A percentile compares a stretch with the other conserved stretches of the same genome.
Evolutionary conservation across 2,797 vertebrate species (phyloP).

Genomic region (Glossophaga mutica): DNA sequence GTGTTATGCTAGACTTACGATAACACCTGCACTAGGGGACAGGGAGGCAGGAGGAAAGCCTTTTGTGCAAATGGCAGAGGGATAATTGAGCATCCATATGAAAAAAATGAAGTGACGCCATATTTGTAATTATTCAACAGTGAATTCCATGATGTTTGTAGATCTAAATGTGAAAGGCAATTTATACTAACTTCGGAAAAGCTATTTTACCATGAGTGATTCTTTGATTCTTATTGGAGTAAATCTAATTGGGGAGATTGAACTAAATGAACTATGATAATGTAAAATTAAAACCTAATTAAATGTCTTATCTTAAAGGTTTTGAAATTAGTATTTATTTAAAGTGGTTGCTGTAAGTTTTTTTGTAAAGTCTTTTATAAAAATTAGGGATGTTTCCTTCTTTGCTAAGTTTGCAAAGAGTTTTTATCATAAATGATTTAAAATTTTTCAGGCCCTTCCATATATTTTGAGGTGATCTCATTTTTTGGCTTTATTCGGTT

Average conservation of each 20-base stretch:
- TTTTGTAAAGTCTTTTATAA: constrained; percentile 36
- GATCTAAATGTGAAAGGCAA: constrained; percentile 21
- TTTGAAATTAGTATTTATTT: constrained; percentile 54
- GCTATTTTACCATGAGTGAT: constrained; percentile 41
- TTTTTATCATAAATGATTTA: neutral
- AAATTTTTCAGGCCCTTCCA: neutral
- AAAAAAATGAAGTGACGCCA: neutral
- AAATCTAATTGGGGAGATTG: constrained; percentile 57
- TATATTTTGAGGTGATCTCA: neutral
- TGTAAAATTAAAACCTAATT: constrained; percentile 67
- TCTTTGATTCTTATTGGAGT: constrained; percentile 61
- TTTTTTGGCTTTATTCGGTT: neutral
- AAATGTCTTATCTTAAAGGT: constrained; percentile 45
- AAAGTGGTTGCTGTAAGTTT: neutral
- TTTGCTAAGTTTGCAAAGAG: constrained; percentile 22
- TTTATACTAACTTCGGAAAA: constrained; percentile 45
- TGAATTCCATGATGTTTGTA: neutral
- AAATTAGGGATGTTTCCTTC: constrained; percentile 23
- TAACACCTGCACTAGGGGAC: fast-evolving
- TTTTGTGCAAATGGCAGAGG: neutral
- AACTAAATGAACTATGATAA: constrained; percentile 67
- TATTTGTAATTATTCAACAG: constrained; percentile 16
- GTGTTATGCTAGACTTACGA: neutral
- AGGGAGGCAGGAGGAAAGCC: neutral
- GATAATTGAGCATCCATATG: neutral